Conservation (phyloP, 2,888 invertebrate genomes). For the Sphaerophoria taeniata region DNA sequence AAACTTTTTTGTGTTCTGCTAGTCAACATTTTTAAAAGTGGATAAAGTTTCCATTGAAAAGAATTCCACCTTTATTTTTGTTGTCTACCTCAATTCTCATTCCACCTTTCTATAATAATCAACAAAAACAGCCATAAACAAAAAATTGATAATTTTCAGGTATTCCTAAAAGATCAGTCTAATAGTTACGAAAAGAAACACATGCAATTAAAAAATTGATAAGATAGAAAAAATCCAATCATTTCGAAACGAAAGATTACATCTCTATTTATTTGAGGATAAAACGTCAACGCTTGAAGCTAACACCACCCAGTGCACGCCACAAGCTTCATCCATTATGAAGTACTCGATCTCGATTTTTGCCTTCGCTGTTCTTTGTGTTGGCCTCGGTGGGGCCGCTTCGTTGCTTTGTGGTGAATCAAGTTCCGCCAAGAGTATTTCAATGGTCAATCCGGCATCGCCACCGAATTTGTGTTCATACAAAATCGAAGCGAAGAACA, state of each 20-base stretch:
- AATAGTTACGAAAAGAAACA: background rate
- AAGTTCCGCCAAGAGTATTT: slow-evolving; percentile 77
- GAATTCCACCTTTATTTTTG: no score
- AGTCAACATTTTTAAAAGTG: no score
- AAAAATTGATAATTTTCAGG: no score
- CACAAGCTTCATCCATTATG: background rate
- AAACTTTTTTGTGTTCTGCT: no score
- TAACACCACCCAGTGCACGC: background rate
- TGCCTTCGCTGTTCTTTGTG: slow-evolving; percentile 62
- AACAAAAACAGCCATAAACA: no score
- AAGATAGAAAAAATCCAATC: slow-evolving; percentile 29
- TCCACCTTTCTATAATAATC: no score
- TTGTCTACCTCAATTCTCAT: no score
- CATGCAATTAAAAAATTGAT: slow-evolving; percentile 1
- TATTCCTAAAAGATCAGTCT: background rate
- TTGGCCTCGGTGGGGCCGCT: slow-evolving; percentile 63
- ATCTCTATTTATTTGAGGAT: background rate
- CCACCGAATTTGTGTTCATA: slow-evolving; percentile 77
- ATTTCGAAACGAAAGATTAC: background rate
- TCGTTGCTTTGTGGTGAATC: slow-evolving; percentile 77
- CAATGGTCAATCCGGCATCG: slow-evolving; percentile 75
- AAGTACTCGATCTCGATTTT: slow-evolving; percentile 29
- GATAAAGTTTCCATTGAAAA: no score
- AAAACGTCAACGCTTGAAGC: slow-evolving; percentile 4
- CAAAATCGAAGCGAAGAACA: slow-evolving; percentile 76